Base-by-base conservation (phyloP, 2,113 vertebrate species). In the Varanus salvator region DNA sequence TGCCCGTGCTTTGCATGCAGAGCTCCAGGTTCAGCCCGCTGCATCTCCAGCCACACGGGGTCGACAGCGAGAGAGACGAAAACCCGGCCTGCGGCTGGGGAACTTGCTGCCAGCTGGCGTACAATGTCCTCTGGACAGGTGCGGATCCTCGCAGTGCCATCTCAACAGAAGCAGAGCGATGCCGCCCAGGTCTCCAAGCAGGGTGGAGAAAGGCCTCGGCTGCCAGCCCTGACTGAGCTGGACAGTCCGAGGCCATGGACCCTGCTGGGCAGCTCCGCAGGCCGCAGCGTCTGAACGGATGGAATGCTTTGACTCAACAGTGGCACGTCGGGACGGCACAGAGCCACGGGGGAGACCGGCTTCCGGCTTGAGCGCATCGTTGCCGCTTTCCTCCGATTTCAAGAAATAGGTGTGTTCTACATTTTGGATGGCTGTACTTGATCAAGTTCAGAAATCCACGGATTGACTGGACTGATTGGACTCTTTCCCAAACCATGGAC, bases 401-500 rank as follows among this genome's bases (percentile, higher is more conserved):
- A 77, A 48, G 29, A 87, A 0, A 83, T 9, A 83, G 9, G 3
- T 14, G 31, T 44, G 6, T 0, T 31, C 31, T 0, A 8, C 2
- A 66, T 3, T 3, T 1, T 2, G 31, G 12, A 52, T 1, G 1
- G 44, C 19, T 2, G 48, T 15, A 34, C 8, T 68, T 1, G 31
- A 38, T 7, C 57, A 29, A n/a, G 0, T 78, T 72, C 3, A 68
- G 6, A 1, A 50, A 84, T 27, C 6, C 85, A 29, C 4, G 5
- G 8, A 12, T 38, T 1, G 31, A 38, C 1, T 68, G 11, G 80
- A 11, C 3, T 54, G 11, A 87, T 8, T 4, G 60, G 27, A 34
- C 8, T 0, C 0, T 0, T 25, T 50, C 64, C 83, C 29, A 2
- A 34, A 54, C 14, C 12, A n/a, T 34, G 6, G 50, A 44, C 25